Evolutionary conservation across 2,888 invertebrate species (phyloP), one percentile per base, ranked within the genome.

Genomic region (Desoria tigrina): DNA sequence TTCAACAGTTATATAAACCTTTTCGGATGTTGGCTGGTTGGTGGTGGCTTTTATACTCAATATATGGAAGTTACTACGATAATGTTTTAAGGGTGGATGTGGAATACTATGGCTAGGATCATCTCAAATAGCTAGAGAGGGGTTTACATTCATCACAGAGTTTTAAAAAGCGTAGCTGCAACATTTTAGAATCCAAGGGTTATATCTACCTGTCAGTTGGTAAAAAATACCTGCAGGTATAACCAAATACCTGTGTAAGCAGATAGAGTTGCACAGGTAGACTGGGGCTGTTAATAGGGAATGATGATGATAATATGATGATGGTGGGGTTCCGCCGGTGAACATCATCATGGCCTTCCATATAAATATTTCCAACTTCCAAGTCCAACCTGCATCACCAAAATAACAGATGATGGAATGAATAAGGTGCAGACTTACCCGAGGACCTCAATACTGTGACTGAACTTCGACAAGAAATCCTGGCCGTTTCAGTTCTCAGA

Each of bases 271-370:
- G 45, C 45, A 45, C n/a, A n/a, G 45, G 45, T 45, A 45, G 6
- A 16, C 45, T 21, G 21, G 32, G 4, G 16, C 45, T 45, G 45
- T 39, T 39, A 45, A 18, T 16, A 45, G 45, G 16, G 4, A 45
- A 45, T 6, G n/a, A n/a, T n/a, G n/a, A n/a, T n/a, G n/a, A n/a
- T n/a, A n/a, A n/a, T n/a, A n/a, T n/a, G n/a, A n/a, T n/a, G 45
- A 45, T 45, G 45, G 45, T 45, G 45, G 45, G 39, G 61, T 59
- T 59, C 32, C 59, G 49, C 49, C 55, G 55, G 55, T 55, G 55
- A 55, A 51, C 51, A 51, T 23, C 55, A 55, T 55, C 18, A 45
- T 45, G 21, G 45, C 45, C 45, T 45, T 45, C 45, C 45, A 45
- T 45, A 21, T 6, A 45, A 16, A n/a, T 21, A 18, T 45, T 45